phyloP scores from a whole-genome alignment of 2,797 vertebrate genomes.

The Bradypodion ventrale region DNA sequence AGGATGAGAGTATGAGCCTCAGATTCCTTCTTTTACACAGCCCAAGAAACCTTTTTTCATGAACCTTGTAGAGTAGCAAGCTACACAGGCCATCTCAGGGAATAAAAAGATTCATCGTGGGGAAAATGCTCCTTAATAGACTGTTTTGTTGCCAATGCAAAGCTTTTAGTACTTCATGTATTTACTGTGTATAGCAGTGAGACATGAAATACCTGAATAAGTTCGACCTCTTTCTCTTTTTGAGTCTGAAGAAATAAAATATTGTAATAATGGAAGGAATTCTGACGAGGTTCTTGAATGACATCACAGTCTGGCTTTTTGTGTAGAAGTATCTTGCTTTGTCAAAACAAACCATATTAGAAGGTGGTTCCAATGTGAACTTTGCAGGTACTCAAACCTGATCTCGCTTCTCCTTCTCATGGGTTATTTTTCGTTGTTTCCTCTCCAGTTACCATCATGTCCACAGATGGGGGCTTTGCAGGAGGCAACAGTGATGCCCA shows the following conservation, averaged over 20 bases:
- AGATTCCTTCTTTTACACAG: not conserved
- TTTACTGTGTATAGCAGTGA: not conserved
- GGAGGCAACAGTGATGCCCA: constrained; percentile 90
- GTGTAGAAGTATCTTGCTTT: too few species aligned
- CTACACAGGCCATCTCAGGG: not conserved
- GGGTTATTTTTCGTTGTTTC: fast-evolving
- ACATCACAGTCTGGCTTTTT: not conserved
- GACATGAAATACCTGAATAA: not conserved
- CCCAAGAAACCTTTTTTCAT: not conserved
- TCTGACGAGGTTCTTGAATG: not conserved
- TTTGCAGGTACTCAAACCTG: not conserved
- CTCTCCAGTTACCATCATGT: constrained; percentile 82
- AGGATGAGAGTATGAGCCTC: not conserved
- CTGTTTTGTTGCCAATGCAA: not conserved
- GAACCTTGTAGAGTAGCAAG: not conserved
- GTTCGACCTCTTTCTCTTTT: not conserved
- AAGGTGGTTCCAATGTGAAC: not conserved
- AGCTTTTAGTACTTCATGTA: not conserved
- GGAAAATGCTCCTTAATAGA: not conserved
- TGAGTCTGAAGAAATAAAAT: not conserved
- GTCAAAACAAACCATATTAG: too few species aligned
- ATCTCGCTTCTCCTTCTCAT: fast-evolving
- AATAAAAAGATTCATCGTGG: not conserved
- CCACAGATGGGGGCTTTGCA: constrained; percentile 87
- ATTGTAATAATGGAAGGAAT: fast-evolving